These are phyloP conservation scores for Ctena decussata DNA, from an alignment of 2,888 invertebrate genomes.

Conservation along the genomic window DNA sequence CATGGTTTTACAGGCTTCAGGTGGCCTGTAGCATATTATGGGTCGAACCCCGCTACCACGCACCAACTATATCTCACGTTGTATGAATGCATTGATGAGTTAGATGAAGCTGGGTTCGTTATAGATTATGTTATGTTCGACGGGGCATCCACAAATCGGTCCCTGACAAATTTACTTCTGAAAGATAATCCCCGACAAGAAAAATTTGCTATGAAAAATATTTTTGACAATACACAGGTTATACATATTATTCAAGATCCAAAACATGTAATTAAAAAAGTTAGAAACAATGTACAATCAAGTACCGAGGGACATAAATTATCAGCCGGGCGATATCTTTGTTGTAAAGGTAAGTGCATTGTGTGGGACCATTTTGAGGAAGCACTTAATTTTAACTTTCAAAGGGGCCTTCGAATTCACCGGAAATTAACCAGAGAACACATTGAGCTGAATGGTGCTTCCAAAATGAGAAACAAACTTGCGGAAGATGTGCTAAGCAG, in stretches of 20 bases:
- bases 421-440: no score
- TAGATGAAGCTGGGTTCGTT: slow-evolving; percentile 39
- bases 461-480: no score
- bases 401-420: background rate
- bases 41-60: slow-evolving; percentile 28
- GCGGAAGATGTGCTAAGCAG: no score
- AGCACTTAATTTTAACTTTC: background rate
- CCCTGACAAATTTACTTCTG: slow-evolving; percentile 46
- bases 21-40: slow-evolving; percentile 49
- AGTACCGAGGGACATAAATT: slow-evolving; percentile 14
- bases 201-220: slow-evolving; percentile 24
- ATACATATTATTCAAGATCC: slow-evolving; percentile 44
- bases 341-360: background rate
- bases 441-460: no score
- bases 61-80: slow-evolving; percentile 36
- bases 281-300: slow-evolving; percentile 39
- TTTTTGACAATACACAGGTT: slow-evolving; percentile 29
- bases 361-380: background rate
- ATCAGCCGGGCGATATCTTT: background rate
- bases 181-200: background rate
- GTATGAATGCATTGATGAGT: slow-evolving; percentile 30
- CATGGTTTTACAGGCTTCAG: slow-evolving; percentile 55
- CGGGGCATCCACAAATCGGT: slow-evolving; percentile 47
- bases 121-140: slow-evolving; percentile 50
- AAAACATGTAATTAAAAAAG: slow-evolving; percentile 49